Evolutionary conservation across 2,888 invertebrate genomes (phyloP).

Genomic region (Troides aeacus): DNA sequence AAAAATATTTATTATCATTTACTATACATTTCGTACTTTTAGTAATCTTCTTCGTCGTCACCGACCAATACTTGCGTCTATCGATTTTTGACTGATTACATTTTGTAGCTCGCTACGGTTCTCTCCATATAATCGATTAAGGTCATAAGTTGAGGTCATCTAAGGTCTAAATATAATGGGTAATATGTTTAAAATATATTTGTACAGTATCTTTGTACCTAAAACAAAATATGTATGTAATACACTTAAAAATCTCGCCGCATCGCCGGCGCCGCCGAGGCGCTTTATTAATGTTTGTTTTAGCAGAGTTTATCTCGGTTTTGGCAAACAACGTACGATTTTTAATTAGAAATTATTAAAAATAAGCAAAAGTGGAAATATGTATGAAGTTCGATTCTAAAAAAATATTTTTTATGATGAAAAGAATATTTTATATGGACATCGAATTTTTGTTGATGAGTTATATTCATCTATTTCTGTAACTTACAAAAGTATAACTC

Average conservation of each 20-base stretch:
- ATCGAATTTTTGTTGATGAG: no score
- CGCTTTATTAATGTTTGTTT: neutral
- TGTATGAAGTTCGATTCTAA: neutral
- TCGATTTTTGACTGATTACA: no score
- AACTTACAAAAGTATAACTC: neutral
- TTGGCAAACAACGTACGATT: neutral
- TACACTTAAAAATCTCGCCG: neutral
- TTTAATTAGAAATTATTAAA: slow-evolving; percentile 6
- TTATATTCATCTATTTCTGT: neutral
- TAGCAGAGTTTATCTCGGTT: slow-evolving; percentile 2
- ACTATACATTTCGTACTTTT: no score
- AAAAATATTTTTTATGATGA: no score
- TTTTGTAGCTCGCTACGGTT: no score
- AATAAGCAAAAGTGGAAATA: neutral
- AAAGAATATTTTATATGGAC: no score
- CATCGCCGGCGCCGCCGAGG: neutral
- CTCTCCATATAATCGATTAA: no score
- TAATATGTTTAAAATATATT: neutral
- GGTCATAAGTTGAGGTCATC: no score
- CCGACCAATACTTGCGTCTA: no score
- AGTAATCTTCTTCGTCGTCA: no score
- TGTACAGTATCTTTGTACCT: neutral
- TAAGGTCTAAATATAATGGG: neutral
- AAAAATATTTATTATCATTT: no score
- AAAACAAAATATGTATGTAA: neutral